A percentile compares a stretch with the other conserved stretches of the same genome.
These are phyloP conservation scores for Vimba vimba DNA, from an alignment of 2,113 vertebrate genomes.

Conservation along the genomic window DNA sequence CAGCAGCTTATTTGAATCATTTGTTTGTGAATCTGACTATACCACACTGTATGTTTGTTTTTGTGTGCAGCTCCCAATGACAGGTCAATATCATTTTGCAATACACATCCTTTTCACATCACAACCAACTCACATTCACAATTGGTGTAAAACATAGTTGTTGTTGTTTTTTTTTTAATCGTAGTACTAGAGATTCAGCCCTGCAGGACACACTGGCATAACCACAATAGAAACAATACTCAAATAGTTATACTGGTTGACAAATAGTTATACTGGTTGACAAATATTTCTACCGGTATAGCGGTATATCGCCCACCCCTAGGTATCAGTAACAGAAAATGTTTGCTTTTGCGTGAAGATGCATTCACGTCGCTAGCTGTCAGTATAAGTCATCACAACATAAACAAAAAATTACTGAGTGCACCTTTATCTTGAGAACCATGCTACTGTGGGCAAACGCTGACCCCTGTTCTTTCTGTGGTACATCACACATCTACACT, in stretches of 20 bases:
- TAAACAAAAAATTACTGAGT: slow-evolving; percentile 21
- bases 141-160: neutral
- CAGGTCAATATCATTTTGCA: neutral
- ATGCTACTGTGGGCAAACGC: slow-evolving; percentile 60
- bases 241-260: neutral
- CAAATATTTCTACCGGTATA: neutral
- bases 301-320: neutral
- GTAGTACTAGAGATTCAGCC: neutral
- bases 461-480: slow-evolving; percentile 66
- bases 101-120: neutral
- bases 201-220: neutral
- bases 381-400: neutral
- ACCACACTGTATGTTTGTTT: neutral
- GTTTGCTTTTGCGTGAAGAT: slow-evolving; percentile 7
- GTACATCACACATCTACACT: slow-evolving; percentile 57
- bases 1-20: too few relatives aligned
- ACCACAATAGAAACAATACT: slow-evolving; percentile 2
- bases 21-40: neutral
- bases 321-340: slow-evolving; percentile 41
- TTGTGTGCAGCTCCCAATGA: neutral
- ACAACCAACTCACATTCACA: neutral
- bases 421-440: slow-evolving; percentile 49
- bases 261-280: neutral
- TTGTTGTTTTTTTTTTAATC: neutral
- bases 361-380: slow-evolving; percentile 4